These are phyloP conservation scores for Papilio demoleus DNA, from an alignment of 2,888 invertebrate genomes.

Conservation along the genomic window DNA sequence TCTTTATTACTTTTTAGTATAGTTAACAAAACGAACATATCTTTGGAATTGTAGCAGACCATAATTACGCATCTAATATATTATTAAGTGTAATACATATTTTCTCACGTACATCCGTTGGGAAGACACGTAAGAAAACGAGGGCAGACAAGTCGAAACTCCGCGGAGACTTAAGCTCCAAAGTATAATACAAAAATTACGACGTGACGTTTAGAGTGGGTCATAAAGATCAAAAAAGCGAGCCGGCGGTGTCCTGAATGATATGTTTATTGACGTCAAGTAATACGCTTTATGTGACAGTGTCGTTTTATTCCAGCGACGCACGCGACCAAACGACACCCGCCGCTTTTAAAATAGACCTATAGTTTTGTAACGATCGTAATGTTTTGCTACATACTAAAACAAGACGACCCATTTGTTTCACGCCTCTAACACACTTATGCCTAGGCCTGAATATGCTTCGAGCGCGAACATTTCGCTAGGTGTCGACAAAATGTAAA, in stretches of 20 bases:
- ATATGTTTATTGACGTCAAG: constrained; percentile 32
- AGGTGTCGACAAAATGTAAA: too few species aligned
- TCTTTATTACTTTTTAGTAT: too few species aligned
- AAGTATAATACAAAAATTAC: constrained; percentile 26
- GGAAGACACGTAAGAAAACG: constrained; percentile 8
- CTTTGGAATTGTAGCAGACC: too few species aligned
- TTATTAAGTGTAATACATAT: not conserved
- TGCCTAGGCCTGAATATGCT: too few species aligned
- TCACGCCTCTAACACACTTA: not conserved
- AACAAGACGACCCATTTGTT: constrained; percentile 1
- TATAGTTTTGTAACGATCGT: constrained; percentile 14
- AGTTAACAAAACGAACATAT: too few species aligned
- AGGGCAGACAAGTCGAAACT: constrained; percentile 14
- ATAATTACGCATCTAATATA: too few species aligned
- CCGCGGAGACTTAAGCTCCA: not conserved
- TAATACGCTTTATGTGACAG: constrained; percentile 27
- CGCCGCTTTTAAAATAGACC: constrained; percentile 19
- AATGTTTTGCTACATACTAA: not conserved
- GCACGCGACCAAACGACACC: constrained; percentile 22
- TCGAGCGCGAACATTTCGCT: too few species aligned
- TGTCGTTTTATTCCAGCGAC: constrained; percentile 24
- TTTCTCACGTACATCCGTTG: constrained; percentile 2
- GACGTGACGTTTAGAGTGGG: constrained; percentile 7
- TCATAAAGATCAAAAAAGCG: constrained; percentile 26
- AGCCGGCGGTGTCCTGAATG: constrained; percentile 28